phyloP scores from a whole-genome alignment of 2,888 invertebrate genomes.

The Dolichomitus sp. region DNA sequence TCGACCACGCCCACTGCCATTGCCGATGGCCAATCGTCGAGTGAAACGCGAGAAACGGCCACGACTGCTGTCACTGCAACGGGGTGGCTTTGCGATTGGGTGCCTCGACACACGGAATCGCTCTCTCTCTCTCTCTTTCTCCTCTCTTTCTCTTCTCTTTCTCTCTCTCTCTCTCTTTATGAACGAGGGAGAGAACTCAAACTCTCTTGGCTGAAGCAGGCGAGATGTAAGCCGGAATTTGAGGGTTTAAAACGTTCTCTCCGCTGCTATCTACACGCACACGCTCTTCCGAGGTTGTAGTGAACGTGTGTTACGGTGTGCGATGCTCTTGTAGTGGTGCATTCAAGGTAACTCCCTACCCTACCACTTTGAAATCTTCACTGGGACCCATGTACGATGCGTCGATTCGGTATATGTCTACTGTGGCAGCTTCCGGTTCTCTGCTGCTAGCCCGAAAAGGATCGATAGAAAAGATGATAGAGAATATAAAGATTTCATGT shows the following conservation, averaged over 20 bases:
- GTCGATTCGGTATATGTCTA: constrained; percentile 25
- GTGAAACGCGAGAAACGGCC: constrained; percentile 62
- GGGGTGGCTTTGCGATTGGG: constrained; percentile 70
- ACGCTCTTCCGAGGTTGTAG: neutral
- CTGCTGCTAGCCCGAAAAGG: neutral
- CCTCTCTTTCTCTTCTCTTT: neutral
- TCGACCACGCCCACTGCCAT: constrained; percentile 68
- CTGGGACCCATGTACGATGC: constrained; percentile 14
- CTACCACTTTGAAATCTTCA: constrained; percentile 11
- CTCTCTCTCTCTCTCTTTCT: neutral
- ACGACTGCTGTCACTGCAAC: constrained; percentile 69
- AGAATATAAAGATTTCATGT: constrained; percentile 22
- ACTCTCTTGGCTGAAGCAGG: constrained; percentile 40
- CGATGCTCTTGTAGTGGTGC: neutral
- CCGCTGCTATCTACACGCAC: constrained; percentile 15
- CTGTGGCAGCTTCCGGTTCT: constrained; percentile 33
- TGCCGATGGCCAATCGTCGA: constrained; percentile 66
- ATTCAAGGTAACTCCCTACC: neutral
- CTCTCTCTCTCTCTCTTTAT: neutral
- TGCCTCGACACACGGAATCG: constrained; percentile 35
- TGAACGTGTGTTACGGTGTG: neutral
- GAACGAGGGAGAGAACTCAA: constrained; percentile 4
- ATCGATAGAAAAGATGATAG: constrained; percentile 35
- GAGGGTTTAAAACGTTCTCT: constrained; percentile 70
- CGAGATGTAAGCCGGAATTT: constrained; percentile 72